Base-by-base conservation (phyloP, 2,797 vertebrate species). In the Tapera naevia region DNA sequence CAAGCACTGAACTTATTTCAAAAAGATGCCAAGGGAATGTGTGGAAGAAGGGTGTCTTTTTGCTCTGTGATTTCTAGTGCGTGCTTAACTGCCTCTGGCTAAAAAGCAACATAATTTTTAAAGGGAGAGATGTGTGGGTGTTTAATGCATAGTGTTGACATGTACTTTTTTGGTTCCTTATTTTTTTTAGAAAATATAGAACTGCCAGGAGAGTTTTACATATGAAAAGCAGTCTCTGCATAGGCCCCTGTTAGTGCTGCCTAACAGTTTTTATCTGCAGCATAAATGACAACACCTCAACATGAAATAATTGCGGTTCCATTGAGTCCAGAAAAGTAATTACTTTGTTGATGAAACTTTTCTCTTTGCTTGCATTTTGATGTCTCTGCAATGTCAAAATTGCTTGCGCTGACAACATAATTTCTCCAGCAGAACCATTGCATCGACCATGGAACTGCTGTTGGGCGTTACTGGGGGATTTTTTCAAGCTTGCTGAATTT, bases 281-380 rank as follows among this genome's bases (percentile, higher is more conserved):
- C 30, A 57, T 74, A 60, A 91, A 62, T 94, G 81, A 80, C 51
- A 94, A 74, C 81, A 61, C 69, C 70, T 96, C 95, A 19, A 70
- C 6, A 9, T 14, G 75, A 82, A 95, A 91, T 94, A 93, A 94
- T 90, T 70, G 78, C 4, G 3, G 80, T 74, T 73, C 81, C 41
- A 6, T 61, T 83, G 78, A 91, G 89, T 94, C 91, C 93, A 57
- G 83, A 37, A 32, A 56, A 88, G 66, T 86, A 96, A 94, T 97
- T 91, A 92, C 80, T 24, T 79, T 93, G 75, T 80, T 92, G 91
- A 86, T 91, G 88, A 95, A 96, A 94, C 62, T 95, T 88, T 60
- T 50, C 76, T 79, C 84, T 87, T 54, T 94, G 91, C 93, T 86
- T 90, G 78, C 15, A 0, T 74, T 86, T 80, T 72, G 93, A 28